A percentile compares a stretch with the other conserved stretches of the same genome.
phyloP scores from a whole-genome alignment of 2,888 invertebrate genomes.

The Dasypogon diadema region DNA sequence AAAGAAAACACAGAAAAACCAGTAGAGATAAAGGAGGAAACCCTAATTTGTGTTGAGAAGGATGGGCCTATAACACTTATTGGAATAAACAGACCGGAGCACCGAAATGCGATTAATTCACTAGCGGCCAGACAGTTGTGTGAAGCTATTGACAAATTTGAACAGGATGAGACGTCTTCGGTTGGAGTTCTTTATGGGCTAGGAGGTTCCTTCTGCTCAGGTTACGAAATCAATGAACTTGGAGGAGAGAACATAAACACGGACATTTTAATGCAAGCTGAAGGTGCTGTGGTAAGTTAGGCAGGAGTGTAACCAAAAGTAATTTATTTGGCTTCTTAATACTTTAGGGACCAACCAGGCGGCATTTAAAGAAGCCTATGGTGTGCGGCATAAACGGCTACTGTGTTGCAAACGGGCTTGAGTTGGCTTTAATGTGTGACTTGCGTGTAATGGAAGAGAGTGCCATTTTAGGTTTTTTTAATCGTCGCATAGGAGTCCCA shows the following conservation, averaged over 20 bases:
- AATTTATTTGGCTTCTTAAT: constrained; percentile 53
- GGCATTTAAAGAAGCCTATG: constrained; percentile 84
- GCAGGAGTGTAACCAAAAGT: background rate
- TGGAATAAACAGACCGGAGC: constrained; percentile 87
- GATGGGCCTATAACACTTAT: constrained; percentile 79
- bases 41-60: constrained; percentile 71
- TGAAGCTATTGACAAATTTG: constrained; percentile 76
- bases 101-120: constrained; percentile 85
- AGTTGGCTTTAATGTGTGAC: constrained; percentile 92
- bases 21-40: constrained; percentile 16
- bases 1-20: background rate
- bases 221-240: constrained; percentile 87
- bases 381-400: constrained; percentile 92
- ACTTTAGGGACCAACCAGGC: constrained; percentile 76
- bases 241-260: constrained; percentile 67
- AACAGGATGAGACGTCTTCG: constrained; percentile 77
- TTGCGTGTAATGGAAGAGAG: constrained; percentile 88
- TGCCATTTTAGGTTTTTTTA: constrained; percentile 84
- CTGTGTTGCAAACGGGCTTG: constrained; percentile 91
- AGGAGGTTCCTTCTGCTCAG: constrained; percentile 95
- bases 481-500: constrained; percentile 90
- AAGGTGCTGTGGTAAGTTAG: constrained; percentile 71
- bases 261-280: constrained; percentile 63
- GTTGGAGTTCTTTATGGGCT: constrained; percentile 88
- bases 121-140: constrained; percentile 77